These are phyloP conservation scores for Lacanobia wlatinum DNA, from an alignment of 2,888 invertebrate genomes.

Conservation along the genomic window DNA sequence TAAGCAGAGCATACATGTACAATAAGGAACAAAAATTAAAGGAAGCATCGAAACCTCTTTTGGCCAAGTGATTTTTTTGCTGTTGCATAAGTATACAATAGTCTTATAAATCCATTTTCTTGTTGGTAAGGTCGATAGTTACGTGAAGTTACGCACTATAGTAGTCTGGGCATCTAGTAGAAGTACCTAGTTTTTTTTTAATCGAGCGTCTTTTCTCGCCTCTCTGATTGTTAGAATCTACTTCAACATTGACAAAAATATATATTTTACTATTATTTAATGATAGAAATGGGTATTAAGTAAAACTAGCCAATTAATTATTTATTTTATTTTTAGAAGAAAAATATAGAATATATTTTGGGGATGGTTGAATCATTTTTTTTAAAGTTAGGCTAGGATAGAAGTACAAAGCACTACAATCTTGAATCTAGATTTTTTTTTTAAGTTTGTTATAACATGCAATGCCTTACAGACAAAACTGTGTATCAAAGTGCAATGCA, in stretches of 20 bases:
- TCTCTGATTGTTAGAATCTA: conserved; percentile 25
- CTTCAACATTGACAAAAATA: conserved; percentile 51
- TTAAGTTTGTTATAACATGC: conserved; percentile 18
- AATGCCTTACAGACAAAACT: background rate
- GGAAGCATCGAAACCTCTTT: conserved; percentile 22
- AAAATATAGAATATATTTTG: conserved; percentile 41
- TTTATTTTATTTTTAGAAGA: conserved; percentile 40
- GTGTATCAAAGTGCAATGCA: conserved; percentile 28
- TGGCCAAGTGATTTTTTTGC: conserved; percentile 19
- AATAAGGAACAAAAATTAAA: conserved; percentile 58
- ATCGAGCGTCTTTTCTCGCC: conserved; percentile 2
- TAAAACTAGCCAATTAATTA: conserved; percentile 40
- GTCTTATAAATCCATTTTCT: conserved; percentile 5
- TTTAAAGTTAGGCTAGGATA: conserved; percentile 24
- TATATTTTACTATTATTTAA: conserved; percentile 41
- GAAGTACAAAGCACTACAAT: conserved; percentile 28
- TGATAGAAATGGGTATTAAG: conserved; percentile 52
- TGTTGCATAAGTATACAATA: conserved; percentile 16
- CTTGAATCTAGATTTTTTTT: conserved; percentile 3
- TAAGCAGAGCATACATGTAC: conserved; percentile 92
- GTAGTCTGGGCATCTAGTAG: conserved; percentile 11
- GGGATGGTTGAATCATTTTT: conserved; percentile 50
- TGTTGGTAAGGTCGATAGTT: conserved; percentile 44
- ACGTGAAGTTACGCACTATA: conserved; percentile 37
- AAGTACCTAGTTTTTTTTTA: background rate